Evolutionary conservation across 2,888 invertebrate species (phyloP), one percentile per base, ranked within the genome.

Genomic region (Perizoma flavofasciatum): DNA sequence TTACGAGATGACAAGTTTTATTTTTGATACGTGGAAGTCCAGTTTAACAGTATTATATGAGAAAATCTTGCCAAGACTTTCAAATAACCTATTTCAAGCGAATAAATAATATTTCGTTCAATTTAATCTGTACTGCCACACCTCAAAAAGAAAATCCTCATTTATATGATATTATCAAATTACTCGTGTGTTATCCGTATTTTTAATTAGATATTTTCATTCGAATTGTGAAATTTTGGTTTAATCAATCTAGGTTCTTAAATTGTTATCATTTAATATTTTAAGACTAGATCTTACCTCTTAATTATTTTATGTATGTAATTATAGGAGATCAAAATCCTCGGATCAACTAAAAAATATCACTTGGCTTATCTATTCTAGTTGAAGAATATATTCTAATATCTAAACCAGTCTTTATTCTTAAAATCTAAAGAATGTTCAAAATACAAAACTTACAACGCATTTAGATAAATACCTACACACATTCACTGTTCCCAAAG

Each of bases 321-420:
- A 37, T 8, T 41, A 49, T 40, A 53, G 53, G 39, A 54, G 53
- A 59, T 61, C 33, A 35, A 65, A 68, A 61, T 46, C 60, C 48
- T 60, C 55, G 62, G 61, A 44, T 61, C 51, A 55, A 59, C 54
- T 57, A 61, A 37, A 22, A 43, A 48, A 45, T 59, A 59, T 68
- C 65, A 68, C 69, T 65, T 65, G 55, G 45, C 62, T 61, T 62
- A 62, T 34, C 60, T 63, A 66, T 54, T 55, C 66, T 65, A 65
- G 47, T 56, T 62, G 60, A 59, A 61, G 83, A 83, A 81, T 83
- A 78, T 79, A 80, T 85, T 82, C 79, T 76, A 4, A 83, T 80
- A 83, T 80, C 76, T 82, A 82, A 79, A 79, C 83, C 89, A 89
- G 89, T 89, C 89, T 89, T 89, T 77, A 75, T 71, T 75, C 76